These are phyloP conservation scores for Streptopelia turtur DNA, from an alignment of 2,797 vertebrate genomes.

Conservation along the genomic window DNA sequence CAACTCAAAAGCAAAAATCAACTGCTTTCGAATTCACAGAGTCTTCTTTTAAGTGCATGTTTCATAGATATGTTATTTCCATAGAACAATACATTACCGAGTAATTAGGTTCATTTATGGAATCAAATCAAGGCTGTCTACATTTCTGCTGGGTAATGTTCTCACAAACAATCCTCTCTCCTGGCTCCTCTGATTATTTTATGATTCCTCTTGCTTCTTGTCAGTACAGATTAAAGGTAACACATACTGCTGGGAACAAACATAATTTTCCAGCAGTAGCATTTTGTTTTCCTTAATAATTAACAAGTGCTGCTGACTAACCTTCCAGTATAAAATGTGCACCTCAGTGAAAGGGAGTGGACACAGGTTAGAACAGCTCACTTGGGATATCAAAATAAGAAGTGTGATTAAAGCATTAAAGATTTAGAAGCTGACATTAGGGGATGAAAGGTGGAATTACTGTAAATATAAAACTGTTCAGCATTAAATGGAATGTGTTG, in stretches of 20 bases:
- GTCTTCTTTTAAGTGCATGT: background rate
- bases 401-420: conserved; percentile 82
- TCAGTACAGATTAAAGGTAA: conserved; percentile 80
- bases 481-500: conserved; percentile 79
- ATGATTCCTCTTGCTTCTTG: conserved; percentile 76
- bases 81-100: conserved; percentile 31
- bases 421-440: conserved; percentile 80
- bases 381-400: conserved; percentile 77
- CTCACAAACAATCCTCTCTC: conserved; percentile 74
- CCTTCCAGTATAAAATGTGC: conserved; percentile 67
- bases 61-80: conserved; percentile 30
- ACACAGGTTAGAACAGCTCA: conserved; percentile 70
- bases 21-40: background rate
- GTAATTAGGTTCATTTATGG: conserved; percentile 69
- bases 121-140: conserved; percentile 68
- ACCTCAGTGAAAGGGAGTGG: conserved; percentile 68
- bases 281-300: conserved; percentile 85
- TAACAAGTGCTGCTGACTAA: conserved; percentile 79
- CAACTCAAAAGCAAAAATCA: background rate
- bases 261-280: conserved; percentile 79
- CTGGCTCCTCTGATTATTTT: conserved; percentile 71
- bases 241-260: conserved; percentile 78
- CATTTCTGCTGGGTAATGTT: conserved; percentile 67
- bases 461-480: conserved; percentile 81
- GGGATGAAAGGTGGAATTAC: conserved; percentile 82